Percentiles rank a stretch among this genome's conserved stretches.
phyloP scores from a whole-genome alignment of 2,888 invertebrate species.

The Syrista parreyssii region DNA sequence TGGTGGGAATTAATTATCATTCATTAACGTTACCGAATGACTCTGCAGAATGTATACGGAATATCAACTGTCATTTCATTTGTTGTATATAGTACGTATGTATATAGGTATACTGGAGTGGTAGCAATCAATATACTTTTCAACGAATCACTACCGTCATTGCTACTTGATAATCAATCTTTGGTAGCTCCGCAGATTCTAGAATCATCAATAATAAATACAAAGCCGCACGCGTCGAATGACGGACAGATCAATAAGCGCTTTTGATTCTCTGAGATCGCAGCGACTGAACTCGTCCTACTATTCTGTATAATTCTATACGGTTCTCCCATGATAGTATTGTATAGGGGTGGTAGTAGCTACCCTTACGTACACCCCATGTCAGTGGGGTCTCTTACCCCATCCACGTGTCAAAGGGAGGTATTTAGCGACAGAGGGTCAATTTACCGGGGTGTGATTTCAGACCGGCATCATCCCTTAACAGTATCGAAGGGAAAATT shows the following conservation, averaged over 20 bases:
- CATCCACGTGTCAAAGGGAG: slow-evolving; percentile 50
- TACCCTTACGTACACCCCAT: too few relatives aligned
- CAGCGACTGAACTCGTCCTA: background rate
- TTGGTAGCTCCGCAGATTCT: slow-evolving; percentile 6
- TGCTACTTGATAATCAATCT: too few relatives aligned
- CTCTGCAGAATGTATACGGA: too few relatives aligned
- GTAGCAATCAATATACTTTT: too few relatives aligned
- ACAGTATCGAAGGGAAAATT: background rate
- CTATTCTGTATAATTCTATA: slow-evolving; percentile 3
- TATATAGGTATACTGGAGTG: too few relatives aligned
- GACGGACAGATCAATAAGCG: slow-evolving; percentile 17
- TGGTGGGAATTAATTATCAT: too few relatives aligned
- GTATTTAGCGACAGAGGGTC: slow-evolving; percentile 59
- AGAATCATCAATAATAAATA: slow-evolving; percentile 19
- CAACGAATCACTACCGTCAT: too few relatives aligned
- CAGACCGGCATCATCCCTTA: slow-evolving; percentile 29
- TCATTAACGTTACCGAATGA: too few relatives aligned
- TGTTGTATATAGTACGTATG: too few relatives aligned
- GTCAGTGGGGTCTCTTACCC: background rate
- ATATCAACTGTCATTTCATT: too few relatives aligned
- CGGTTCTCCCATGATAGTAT: background rate
- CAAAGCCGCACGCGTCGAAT: slow-evolving; percentile 11
- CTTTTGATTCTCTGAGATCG: background rate
- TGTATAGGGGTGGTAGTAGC: too few relatives aligned
- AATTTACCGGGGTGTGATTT: slow-evolving; percentile 61